Conservation (phyloP, 1,140 invertebrate genomes). For the Melitaea cinxia region DNA sequence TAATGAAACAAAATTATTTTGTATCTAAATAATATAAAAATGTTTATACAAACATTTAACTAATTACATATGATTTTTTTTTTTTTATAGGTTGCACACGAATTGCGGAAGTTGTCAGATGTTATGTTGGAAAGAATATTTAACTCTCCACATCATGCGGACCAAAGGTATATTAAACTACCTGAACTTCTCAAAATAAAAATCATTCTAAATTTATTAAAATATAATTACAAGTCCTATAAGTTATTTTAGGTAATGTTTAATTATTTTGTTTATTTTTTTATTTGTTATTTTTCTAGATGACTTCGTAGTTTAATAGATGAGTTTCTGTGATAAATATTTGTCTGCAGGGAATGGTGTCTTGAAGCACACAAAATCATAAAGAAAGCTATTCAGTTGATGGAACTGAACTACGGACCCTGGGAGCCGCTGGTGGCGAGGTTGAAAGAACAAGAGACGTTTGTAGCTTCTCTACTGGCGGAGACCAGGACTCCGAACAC, state of each 20-base stretch:
- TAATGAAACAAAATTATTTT: slow-evolving; percentile 33
- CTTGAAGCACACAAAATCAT: slow-evolving; percentile 69
- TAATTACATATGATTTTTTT: no score
- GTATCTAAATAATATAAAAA: no score
- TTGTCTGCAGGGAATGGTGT: slow-evolving; percentile 60
- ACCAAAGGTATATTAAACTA: slow-evolving; percentile 48
- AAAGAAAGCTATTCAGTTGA: slow-evolving; percentile 65
- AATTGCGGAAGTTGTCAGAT: slow-evolving; percentile 58
- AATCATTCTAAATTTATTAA: no score
- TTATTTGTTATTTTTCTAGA: no score
- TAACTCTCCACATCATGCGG: slow-evolving; percentile 52
- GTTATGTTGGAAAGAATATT: slow-evolving; percentile 60
- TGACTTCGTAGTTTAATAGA: no score
- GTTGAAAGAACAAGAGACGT: slow-evolving; percentile 50
- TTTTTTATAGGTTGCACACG: slow-evolving; percentile 52
- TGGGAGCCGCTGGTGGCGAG: slow-evolving; percentile 61
- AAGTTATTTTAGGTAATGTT: no score
- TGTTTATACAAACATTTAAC: no score
- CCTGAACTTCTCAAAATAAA: background rate
- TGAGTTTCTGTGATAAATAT: no score
- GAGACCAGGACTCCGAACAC: slow-evolving; percentile 42
- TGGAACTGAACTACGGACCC: slow-evolving; percentile 66
- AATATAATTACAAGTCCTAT: no score
- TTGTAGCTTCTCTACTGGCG: slow-evolving; percentile 48
- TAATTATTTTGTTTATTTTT: no score